Evolutionary conservation across 2,797 vertebrate species (phyloP).

Genomic region (Sebastolobus altivelis): DNA sequence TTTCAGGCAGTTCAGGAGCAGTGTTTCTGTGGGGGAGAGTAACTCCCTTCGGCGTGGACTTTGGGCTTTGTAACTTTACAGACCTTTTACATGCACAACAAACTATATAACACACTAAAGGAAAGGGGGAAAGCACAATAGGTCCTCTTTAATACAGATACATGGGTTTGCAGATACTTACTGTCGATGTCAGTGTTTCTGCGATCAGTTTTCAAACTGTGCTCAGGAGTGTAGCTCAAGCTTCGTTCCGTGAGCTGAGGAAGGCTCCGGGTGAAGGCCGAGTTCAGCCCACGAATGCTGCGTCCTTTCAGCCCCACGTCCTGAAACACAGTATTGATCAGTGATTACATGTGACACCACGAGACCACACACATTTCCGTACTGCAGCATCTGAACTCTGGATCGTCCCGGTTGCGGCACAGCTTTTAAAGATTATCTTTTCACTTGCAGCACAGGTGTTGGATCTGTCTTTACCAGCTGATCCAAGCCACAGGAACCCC

Average conservation of each 20-base stretch:
- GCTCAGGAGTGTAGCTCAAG: slow-evolving; percentile 68
- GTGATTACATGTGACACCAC: slow-evolving; percentile 17
- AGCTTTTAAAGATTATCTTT: slow-evolving; percentile 41
- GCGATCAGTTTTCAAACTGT: slow-evolving; percentile 83
- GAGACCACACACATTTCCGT: slow-evolving; percentile 18
- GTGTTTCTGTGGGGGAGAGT: too few species aligned
- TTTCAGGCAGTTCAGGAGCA: too few species aligned
- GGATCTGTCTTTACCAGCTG: slow-evolving; percentile 58
- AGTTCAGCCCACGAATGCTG: slow-evolving; percentile 62
- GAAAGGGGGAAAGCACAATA: too few species aligned
- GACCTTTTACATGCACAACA: too few species aligned
- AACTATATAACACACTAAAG: too few species aligned
- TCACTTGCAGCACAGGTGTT: slow-evolving; percentile 61
- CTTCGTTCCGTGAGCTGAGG: slow-evolving; percentile 78
- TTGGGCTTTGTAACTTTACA: too few species aligned
- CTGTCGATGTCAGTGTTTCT: slow-evolving; percentile 90
- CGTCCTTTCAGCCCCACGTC: slow-evolving; percentile 70
- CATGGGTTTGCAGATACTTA: slow-evolving; percentile 75
- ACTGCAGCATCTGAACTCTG: slow-evolving; percentile 24
- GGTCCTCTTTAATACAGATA: background rate
- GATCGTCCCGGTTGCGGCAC: slow-evolving; percentile 10
- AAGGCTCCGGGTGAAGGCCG: slow-evolving; percentile 68
- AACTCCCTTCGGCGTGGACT: too few species aligned
- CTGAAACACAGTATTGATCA: slow-evolving; percentile 66
- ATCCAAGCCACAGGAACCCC: slow-evolving; percentile 73